These are phyloP conservation scores for Schizopygopsis pylzovi DNA, from an alignment of 2,797 vertebrate genomes.

Conservation along the genomic window DNA sequence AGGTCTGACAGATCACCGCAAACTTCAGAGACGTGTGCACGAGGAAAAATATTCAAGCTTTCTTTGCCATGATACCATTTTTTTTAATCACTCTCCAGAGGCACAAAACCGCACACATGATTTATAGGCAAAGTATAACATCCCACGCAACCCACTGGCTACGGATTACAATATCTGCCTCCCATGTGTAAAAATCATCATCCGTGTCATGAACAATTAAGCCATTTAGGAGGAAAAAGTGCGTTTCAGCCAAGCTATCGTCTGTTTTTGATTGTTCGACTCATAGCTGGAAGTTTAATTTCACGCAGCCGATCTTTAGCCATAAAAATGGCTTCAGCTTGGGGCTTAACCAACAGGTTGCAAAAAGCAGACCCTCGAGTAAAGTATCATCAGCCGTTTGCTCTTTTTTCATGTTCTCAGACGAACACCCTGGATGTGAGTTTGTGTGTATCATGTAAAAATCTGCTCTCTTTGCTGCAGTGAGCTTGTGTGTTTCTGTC, in stretches of 20 bases:
- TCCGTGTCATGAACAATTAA: slow-evolving; percentile 57
- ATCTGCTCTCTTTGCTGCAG: slow-evolving; percentile 31
- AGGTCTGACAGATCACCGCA: slow-evolving; percentile 66
- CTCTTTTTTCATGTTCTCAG: not conserved
- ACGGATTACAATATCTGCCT: slow-evolving; percentile 61
- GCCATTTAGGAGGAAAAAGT: slow-evolving; percentile 9
- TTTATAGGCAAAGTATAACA: slow-evolving; percentile 70
- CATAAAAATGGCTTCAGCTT: slow-evolving; percentile 48
- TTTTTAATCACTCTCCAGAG: slow-evolving; percentile 69
- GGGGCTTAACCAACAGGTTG: slow-evolving; percentile 37
- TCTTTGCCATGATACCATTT: slow-evolving; percentile 68
- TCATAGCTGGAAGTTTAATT: slow-evolving; percentile 45
- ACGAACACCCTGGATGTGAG: slow-evolving; percentile 11
- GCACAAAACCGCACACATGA: slow-evolving; percentile 62
- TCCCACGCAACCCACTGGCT: slow-evolving; percentile 60
- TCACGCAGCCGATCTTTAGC: slow-evolving; percentile 30
- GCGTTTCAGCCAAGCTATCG: slow-evolving; percentile 32
- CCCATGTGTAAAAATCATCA: slow-evolving; percentile 63
- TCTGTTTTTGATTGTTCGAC: slow-evolving; percentile 48
- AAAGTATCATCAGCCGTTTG: slow-evolving; percentile 16
- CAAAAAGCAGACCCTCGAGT: slow-evolving; percentile 46
- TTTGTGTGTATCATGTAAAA: not conserved
- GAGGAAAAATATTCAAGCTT: slow-evolving; percentile 64
- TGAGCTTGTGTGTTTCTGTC: slow-evolving; percentile 9
- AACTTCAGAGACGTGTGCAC: slow-evolving; percentile 66